Evolutionary conservation across 2,888 invertebrate species (phyloP).

Genomic region (Gonocerus acuteangulatus): DNA sequence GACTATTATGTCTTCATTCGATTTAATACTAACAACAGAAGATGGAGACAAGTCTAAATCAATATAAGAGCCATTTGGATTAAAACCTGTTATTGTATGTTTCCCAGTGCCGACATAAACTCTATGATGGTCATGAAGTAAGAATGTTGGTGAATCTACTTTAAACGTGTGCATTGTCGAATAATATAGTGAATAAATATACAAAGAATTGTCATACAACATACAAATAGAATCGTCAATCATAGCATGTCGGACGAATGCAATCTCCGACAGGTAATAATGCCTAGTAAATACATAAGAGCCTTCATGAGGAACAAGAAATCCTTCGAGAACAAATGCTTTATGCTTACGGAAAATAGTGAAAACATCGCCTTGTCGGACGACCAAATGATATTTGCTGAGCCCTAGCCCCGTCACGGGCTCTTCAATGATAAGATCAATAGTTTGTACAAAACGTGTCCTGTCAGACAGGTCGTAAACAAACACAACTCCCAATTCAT

Average conservation of each 20-base stretch:
- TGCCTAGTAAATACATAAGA: slow-evolving; percentile 28
- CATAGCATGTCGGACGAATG: not conserved
- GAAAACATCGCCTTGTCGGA: slow-evolving; percentile 31
- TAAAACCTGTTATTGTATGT: slow-evolving; percentile 29
- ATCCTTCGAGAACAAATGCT: slow-evolving; percentile 27
- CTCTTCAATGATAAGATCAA: slow-evolving; percentile 27
- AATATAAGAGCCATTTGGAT: slow-evolving; percentile 25
- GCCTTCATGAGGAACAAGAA: slow-evolving; percentile 27
- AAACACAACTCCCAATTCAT: slow-evolving; percentile 27
- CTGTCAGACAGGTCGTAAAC: slow-evolving; percentile 28
- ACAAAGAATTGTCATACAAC: slow-evolving; percentile 5
- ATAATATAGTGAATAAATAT: slow-evolving; percentile 4
- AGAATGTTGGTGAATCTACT: slow-evolving; percentile 24
- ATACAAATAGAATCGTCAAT: slow-evolving; percentile 18
- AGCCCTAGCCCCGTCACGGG: slow-evolving; percentile 25
- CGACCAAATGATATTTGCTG: slow-evolving; percentile 21
- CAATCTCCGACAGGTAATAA: slow-evolving; percentile 21
- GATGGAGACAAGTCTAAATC: slow-evolving; percentile 30
- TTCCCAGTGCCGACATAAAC: slow-evolving; percentile 30
- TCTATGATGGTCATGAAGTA: slow-evolving; percentile 29
- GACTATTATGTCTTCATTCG: slow-evolving; percentile 29
- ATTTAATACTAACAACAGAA: slow-evolving; percentile 28
- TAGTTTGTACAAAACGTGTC: slow-evolving; percentile 30
- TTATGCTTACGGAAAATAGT: slow-evolving; percentile 26
- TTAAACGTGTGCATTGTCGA: slow-evolving; percentile 20